Percentiles rank a stretch among this genome's conserved stretches.
These are phyloP conservation scores for Capromys pilorides DNA, from an alignment of 2,797 vertebrate genomes.

Conservation along the genomic window DNA sequence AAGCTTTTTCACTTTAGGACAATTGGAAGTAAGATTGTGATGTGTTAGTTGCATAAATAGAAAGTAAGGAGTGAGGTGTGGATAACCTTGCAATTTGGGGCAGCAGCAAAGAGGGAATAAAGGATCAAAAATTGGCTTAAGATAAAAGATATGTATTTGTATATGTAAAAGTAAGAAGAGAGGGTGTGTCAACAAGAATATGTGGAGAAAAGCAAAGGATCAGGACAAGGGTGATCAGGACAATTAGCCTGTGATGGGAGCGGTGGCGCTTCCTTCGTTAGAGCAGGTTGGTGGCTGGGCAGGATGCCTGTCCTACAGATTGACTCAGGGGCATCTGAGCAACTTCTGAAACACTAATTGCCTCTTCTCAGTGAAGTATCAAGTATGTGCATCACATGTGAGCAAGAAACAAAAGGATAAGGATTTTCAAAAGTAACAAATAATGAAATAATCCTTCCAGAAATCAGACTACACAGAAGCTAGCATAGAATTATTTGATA, in stretches of 20 bases:
- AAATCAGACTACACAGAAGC: neutral
- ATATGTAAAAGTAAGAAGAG: neutral
- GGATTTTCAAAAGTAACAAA: slow-evolving; percentile 15
- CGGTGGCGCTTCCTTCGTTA: neutral
- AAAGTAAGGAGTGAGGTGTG: neutral
- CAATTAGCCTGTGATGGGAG: neutral
- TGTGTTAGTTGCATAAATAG: neutral
- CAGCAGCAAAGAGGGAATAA: neutral
- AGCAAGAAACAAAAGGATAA: neutral
- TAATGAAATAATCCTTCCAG: neutral
- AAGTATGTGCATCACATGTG: neutral
- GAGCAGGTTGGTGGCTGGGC: neutral
- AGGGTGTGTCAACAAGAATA: neutral
- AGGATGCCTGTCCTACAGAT: neutral
- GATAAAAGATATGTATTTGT: neutral
- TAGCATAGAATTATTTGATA: neutral
- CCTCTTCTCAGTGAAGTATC: neutral
- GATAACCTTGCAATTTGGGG: neutral
- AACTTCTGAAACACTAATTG: neutral
- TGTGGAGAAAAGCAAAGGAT: neutral
- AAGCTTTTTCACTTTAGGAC: neutral
- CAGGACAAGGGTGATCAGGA: neutral
- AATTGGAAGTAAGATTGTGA: neutral
- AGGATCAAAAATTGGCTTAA: neutral
- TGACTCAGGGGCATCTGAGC: neutral